These are phyloP conservation scores for Tautogolabrus adspersus DNA, from an alignment of 2,113 vertebrate genomes.

Conservation along the genomic window DNA sequence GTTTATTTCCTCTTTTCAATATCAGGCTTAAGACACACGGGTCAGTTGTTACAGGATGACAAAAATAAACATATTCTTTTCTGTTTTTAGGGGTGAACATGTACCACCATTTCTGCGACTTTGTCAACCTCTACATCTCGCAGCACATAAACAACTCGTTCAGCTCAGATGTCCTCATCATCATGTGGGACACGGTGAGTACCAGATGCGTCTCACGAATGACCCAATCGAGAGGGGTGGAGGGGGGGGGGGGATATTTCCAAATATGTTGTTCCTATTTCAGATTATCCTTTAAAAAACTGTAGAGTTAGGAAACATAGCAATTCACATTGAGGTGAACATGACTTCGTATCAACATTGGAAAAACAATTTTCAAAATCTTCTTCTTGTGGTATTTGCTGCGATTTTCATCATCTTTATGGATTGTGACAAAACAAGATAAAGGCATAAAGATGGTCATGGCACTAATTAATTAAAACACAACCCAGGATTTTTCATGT, in stretches of 20 bases:
- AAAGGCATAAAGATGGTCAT: background rate
- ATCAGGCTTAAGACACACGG: background rate
- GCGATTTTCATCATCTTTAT: too few relatives aligned
- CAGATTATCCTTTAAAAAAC: background rate
- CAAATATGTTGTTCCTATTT: constrained; percentile 2
- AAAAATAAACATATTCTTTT: constrained; percentile 25
- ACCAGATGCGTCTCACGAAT: background rate
- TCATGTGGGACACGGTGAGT: constrained; percentile 99
- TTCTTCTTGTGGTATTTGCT: too few relatives aligned
- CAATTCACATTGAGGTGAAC: too few relatives aligned
- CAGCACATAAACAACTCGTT: constrained; percentile 97
- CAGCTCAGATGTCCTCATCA: constrained; percentile 89
- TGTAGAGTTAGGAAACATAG: too few relatives aligned
- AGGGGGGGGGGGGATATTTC: background rate
- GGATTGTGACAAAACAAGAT: too few relatives aligned
- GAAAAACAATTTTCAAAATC: too few relatives aligned
- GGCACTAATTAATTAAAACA: too few relatives aligned
- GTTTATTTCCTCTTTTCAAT: too few relatives aligned
- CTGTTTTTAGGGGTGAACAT: constrained; percentile 92
- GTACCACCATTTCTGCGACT: constrained; percentile 99
- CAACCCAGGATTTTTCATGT: too few relatives aligned
- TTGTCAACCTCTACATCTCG: constrained; percentile 96
- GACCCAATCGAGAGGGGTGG: background rate
- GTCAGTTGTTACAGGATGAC: background rate
- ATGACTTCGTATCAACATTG: too few relatives aligned